phyloP scores from a whole-genome alignment of 35 echinoderm and acorn worm species.

The Apostichopus parvimensis region DNA sequence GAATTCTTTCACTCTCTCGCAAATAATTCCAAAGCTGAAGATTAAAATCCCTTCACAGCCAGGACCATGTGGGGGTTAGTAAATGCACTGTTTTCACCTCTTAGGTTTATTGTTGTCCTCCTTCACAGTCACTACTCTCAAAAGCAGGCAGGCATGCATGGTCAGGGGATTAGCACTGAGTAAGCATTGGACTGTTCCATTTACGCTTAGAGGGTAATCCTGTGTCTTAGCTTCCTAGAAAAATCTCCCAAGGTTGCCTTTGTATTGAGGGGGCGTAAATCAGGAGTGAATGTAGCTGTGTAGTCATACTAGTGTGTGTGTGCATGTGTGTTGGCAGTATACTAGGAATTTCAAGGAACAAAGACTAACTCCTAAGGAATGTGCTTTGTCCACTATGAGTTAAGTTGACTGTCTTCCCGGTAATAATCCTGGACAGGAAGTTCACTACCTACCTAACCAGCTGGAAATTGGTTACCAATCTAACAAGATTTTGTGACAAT shows the following conservation, averaged over 20 bases:
- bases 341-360: background rate
- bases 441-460: background rate
- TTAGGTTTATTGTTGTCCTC: background rate
- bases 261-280: background rate
- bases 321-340: background rate
- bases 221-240: background rate
- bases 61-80: slow-evolving; percentile 36
- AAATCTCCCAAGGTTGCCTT: background rate
- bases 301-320: background rate
- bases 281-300: background rate
- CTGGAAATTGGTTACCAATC: background rate
- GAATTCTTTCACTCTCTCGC: slow-evolving; percentile 25
- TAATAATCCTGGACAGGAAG: background rate
- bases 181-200: slow-evolving; percentile 42
- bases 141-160: slow-evolving; percentile 2
- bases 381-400: background rate
- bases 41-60: slow-evolving; percentile 41
- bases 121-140: background rate
- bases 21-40: slow-evolving; percentile 27
- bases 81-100: background rate
- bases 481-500: too few relatives aligned
- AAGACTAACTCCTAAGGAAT: background rate
- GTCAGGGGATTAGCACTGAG: slow-evolving; percentile 41
- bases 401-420: background rate
- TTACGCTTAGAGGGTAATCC: background rate